Evolutionary conservation across 2,888 invertebrate genomes (phyloP).

Genomic region (Acanthococcus lagerstroemiae): DNA sequence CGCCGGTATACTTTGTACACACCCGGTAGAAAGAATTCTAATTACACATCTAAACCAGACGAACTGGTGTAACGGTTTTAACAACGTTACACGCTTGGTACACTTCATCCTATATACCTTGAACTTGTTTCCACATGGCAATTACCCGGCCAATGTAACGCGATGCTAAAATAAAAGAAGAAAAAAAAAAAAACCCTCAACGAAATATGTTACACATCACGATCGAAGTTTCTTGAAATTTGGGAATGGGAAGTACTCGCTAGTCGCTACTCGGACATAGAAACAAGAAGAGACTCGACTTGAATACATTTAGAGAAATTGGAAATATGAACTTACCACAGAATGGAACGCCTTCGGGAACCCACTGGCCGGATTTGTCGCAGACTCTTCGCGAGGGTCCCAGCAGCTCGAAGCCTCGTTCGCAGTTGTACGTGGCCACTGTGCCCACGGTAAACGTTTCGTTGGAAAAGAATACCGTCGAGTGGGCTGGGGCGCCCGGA

Average conservation of each 20-base stretch:
- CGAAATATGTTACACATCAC: too few species aligned
- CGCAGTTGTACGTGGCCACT: slow-evolving; percentile 74
- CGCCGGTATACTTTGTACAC: slow-evolving; percentile 10
- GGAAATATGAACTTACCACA: slow-evolving; percentile 65
- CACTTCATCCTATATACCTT: slow-evolving; percentile 16
- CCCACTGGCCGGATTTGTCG: slow-evolving; percentile 62
- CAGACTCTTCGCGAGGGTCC: slow-evolving; percentile 74
- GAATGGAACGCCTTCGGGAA: slow-evolving; percentile 84
- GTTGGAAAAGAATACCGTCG: slow-evolving; percentile 60
- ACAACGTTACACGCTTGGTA: slow-evolving; percentile 18
- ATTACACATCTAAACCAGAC: slow-evolving; percentile 27
- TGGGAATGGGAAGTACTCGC: too few species aligned
- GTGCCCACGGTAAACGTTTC: slow-evolving; percentile 51
- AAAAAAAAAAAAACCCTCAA: too few species aligned
- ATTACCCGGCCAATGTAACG: slow-evolving; percentile 1
- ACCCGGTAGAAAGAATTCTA: slow-evolving; percentile 24
- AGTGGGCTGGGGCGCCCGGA: slow-evolving; percentile 85
- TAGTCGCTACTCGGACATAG: too few species aligned
- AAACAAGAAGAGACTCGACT: too few species aligned
- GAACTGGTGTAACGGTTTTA: slow-evolving; percentile 27
- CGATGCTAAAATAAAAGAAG: neutral
- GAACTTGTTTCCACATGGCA: slow-evolving; percentile 24
- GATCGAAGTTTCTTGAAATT: too few species aligned
- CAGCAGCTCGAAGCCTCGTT: slow-evolving; percentile 80
- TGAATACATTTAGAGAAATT: too few species aligned